phyloP scores from a whole-genome alignment of 2,888 invertebrate species.

The Mesorhabditis sp. region DNA sequence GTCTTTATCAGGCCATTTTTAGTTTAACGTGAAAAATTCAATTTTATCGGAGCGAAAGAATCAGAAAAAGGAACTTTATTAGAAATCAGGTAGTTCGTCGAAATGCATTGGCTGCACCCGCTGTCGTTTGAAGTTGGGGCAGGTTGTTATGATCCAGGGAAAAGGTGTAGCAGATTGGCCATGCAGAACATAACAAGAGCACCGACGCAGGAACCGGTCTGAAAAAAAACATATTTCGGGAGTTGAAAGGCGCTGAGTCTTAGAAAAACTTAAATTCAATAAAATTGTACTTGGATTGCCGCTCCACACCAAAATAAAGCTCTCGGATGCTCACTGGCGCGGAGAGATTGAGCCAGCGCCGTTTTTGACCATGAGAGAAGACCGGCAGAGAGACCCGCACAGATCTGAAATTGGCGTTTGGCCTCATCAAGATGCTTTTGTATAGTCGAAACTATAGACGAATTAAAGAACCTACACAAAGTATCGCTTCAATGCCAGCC shows the following conservation, averaged over 20 bases:
- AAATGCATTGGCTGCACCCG: too few species aligned
- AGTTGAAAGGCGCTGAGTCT: background rate
- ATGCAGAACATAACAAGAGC: conserved; percentile 1
- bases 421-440: background rate
- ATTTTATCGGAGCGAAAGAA: too few species aligned
- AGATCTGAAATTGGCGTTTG: background rate
- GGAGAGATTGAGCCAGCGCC: background rate
- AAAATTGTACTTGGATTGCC: conserved; percentile 4
- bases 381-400: background rate
- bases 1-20: too few species aligned
- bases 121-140: too few species aligned
- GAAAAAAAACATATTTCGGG: background rate
- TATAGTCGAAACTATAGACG: background rate
- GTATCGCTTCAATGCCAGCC: conserved; percentile 5
- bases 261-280: background rate
- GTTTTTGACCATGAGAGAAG: conserved; percentile 2
- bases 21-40: too few species aligned
- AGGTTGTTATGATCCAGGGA: background rate
- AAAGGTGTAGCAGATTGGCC: conserved; percentile 2
- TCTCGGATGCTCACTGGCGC: conserved; percentile 3
- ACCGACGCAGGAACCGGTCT: conserved; percentile 5
- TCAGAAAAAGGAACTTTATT: too few species aligned
- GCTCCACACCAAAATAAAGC: conserved; percentile 6
- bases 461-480: background rate
- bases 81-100: too few species aligned